These are phyloP conservation scores for Cyclopterus lumpus DNA, from an alignment of 2,797 vertebrate genomes.

Conservation along the genomic window DNA sequence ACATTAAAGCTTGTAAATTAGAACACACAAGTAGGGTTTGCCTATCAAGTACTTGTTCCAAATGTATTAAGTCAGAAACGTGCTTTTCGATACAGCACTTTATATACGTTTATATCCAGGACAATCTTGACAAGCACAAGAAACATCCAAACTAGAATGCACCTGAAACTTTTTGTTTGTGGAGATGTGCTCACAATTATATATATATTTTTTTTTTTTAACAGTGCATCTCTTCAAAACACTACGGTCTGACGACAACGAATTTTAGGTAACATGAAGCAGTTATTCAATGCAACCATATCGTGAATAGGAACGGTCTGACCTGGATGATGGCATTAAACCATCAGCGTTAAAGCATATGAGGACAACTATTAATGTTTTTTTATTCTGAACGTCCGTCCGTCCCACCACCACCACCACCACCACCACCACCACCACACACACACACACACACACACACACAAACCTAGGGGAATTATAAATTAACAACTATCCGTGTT, in stretches of 20 bases:
- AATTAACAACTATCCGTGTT: too few relatives aligned
- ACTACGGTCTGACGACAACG: neutral
- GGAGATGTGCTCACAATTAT: slow-evolving; percentile 2
- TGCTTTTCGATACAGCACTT: neutral
- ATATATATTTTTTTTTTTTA: neutral
- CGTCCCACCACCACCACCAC: too few relatives aligned
- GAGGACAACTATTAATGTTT: neutral
- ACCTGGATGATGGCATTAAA: neutral
- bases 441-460: neutral
- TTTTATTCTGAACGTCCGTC: neutral
- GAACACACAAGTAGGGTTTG: neutral
- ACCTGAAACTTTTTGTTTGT: neutral
- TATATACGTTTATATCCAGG: slow-evolving; percentile 8
- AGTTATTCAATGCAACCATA: neutral
- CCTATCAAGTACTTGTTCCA: neutral
- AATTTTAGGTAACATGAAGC: neutral
- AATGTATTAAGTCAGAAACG: neutral
- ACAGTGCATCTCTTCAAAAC: neutral
- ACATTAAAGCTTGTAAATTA: neutral
- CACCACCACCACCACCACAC: too few relatives aligned
- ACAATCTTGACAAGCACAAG: slow-evolving; percentile 3
- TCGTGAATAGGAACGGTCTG: neutral
- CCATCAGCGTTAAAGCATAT: neutral
- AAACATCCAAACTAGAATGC: neutral
- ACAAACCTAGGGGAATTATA: neutral